A percentile compares a stretch with the other conserved stretches of the same genome.
Evolutionary conservation across 2,113 vertebrate genomes (phyloP).

Genomic region (Malurus melanocephalus): DNA sequence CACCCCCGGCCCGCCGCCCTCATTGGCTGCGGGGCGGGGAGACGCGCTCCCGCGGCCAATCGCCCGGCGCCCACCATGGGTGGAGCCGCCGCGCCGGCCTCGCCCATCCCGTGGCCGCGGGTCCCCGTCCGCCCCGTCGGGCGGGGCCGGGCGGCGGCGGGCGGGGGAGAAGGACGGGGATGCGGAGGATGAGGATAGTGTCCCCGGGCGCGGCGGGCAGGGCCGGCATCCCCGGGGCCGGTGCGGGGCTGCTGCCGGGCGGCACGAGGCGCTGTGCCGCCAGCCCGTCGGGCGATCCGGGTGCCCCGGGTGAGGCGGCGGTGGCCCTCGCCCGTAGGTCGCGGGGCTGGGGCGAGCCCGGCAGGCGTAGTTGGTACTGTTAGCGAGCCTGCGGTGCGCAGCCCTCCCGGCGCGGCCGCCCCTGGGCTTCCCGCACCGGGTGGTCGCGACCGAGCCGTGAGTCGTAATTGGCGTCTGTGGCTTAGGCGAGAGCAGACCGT

Average conservation of each 20-base stretch:
- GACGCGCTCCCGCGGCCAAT: conserved; percentile 67
- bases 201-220: background rate
- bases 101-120: conserved; percentile 65
- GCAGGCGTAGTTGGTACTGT: background rate
- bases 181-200: background rate
- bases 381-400: background rate
- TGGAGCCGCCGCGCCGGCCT: conserved; percentile 75
- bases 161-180: background rate
- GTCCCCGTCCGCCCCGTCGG: conserved; percentile 57
- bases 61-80: conserved; percentile 69
- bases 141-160: conserved; percentile 21
- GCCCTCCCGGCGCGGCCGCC: background rate
- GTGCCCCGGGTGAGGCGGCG: background rate
- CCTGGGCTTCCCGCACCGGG: background rate
- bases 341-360: background rate
- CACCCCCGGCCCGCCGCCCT: conserved; percentile 58
- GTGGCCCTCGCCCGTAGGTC: background rate
- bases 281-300: conserved; percentile 35
- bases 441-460: background rate
- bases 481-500: conserved; percentile 45
- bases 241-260: background rate
- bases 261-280: conserved; percentile 1
- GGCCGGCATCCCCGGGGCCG: background rate
- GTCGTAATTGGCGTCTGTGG: background rate
- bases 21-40: conserved; percentile 79